These are phyloP conservation scores for Gorilla gorilla DNA, from an alignment of 2,113 vertebrate species.

Conservation along the genomic window DNA sequence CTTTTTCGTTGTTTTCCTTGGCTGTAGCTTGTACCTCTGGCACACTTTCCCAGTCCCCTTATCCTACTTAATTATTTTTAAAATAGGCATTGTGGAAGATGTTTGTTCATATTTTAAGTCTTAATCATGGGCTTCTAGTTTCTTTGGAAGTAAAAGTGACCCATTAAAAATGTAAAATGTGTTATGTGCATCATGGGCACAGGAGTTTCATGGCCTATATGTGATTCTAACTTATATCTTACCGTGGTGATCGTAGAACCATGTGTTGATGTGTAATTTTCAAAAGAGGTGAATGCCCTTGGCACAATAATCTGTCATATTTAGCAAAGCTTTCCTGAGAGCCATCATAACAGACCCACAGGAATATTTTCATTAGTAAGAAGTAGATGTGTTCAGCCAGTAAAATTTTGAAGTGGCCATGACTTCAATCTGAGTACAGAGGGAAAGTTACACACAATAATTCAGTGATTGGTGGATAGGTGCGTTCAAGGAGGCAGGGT, in stretches of 20 bases:
- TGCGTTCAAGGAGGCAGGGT: background rate
- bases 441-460: background rate
- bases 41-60: background rate
- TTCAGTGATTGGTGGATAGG: background rate
- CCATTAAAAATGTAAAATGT: background rate
- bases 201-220: background rate
- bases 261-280: background rate
- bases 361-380: background rate
- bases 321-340: no score
- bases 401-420: background rate
- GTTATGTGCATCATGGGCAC: background rate
- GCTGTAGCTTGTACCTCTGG: background rate
- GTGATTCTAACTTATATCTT: background rate
- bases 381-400: background rate
- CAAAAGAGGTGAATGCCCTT: background rate
- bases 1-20: background rate
- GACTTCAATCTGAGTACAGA: background rate
- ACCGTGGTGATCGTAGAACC: background rate
- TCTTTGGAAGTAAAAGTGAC: background rate
- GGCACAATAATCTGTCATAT: background rate
- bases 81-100: no score
- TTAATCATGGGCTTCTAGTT: background rate
- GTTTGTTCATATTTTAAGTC: background rate
- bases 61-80: background rate
- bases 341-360: background rate